Percentiles rank a stretch among this genome's conserved stretches.
Evolutionary conservation across 2,888 invertebrate species (phyloP).

Genomic region (Sabatieria punctata): DNA sequence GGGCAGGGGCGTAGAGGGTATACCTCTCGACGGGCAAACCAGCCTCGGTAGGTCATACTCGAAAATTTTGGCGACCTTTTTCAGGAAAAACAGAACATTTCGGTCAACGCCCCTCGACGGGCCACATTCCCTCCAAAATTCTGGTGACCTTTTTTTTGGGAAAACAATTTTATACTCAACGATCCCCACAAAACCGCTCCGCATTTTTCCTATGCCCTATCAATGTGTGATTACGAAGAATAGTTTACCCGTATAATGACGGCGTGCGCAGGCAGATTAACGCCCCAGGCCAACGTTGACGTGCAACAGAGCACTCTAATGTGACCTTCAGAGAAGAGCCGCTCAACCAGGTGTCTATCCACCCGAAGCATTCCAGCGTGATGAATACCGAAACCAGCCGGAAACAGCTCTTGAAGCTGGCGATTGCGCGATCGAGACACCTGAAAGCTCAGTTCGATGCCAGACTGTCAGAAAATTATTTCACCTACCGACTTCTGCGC

Average conservation of each 20-base stretch:
- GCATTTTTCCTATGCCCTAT: no score
- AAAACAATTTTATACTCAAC: no score
- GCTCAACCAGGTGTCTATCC: slow-evolving; percentile 73
- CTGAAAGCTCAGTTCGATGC: slow-evolving; percentile 6
- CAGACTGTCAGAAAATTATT: neutral
- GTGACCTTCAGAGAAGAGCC: slow-evolving; percentile 67
- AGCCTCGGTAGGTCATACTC: no score
- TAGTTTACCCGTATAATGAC: slow-evolving; percentile 65
- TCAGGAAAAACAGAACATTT: no score
- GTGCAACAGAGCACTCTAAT: slow-evolving; percentile 73
- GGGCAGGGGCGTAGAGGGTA: no score
- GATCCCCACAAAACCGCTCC: no score
- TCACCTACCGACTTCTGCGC: slow-evolving; percentile 42
- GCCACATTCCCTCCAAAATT: no score
- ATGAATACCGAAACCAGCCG: slow-evolving; percentile 74
- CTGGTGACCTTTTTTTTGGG: no score
- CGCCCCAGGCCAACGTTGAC: slow-evolving; percentile 96
- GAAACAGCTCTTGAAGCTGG: slow-evolving; percentile 57
- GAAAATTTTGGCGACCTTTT: no score
- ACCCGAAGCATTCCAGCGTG: slow-evolving; percentile 83
- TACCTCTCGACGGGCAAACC: no score
- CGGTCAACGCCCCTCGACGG: no score
- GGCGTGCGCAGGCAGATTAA: slow-evolving; percentile 94
- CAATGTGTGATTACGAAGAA: slow-evolving; percentile 4
- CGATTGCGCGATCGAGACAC: slow-evolving; percentile 15